Evolutionary conservation across 1,140 invertebrate species (phyloP).

Genomic region (Dufourea novaeangliae): DNA sequence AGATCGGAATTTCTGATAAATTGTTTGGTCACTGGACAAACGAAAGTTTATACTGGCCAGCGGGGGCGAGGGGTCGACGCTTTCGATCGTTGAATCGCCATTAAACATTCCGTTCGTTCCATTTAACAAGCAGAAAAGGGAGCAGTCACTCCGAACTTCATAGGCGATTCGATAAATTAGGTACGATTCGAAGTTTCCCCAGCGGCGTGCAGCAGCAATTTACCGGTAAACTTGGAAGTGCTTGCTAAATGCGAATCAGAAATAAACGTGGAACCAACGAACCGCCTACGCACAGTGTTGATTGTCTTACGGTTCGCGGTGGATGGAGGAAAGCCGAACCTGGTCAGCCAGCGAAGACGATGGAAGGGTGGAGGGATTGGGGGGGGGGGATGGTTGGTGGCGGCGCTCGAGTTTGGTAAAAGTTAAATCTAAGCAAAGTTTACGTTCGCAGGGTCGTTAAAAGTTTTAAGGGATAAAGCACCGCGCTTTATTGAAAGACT

Average conservation of each 20-base stretch:
- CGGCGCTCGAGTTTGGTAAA: constrained; percentile 34
- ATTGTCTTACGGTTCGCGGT: constrained; percentile 20
- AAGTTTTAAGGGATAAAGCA: constrained; percentile 52
- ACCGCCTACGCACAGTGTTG: constrained; percentile 40
- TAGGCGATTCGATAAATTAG: constrained; percentile 15
- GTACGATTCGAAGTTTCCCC: not conserved
- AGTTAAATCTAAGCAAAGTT: constrained; percentile 56
- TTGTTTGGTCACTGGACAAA: not conserved
- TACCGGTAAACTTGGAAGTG: constrained; percentile 16
- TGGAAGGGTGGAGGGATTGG: no score
- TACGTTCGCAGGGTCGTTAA: constrained; percentile 52
- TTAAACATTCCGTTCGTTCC: constrained; percentile 23
- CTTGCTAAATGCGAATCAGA: constrained; percentile 42
- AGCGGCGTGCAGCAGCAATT: not conserved
- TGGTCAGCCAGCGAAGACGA: not conserved
- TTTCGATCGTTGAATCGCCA: constrained; percentile 33
- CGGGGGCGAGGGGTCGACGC: not conserved
- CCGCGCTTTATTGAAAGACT: constrained; percentile 52
- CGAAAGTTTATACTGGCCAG: not conserved
- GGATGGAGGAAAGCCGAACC: not conserved
- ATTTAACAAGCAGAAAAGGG: constrained; percentile 6
- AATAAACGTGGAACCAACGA: constrained; percentile 43
- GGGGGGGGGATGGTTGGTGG: not conserved
- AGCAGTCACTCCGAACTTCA: not conserved
- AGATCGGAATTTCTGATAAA: no score